phyloP scores from a whole-genome alignment of 2,888 invertebrate genomes.

The Ommatoiulus sabulosus region DNA sequence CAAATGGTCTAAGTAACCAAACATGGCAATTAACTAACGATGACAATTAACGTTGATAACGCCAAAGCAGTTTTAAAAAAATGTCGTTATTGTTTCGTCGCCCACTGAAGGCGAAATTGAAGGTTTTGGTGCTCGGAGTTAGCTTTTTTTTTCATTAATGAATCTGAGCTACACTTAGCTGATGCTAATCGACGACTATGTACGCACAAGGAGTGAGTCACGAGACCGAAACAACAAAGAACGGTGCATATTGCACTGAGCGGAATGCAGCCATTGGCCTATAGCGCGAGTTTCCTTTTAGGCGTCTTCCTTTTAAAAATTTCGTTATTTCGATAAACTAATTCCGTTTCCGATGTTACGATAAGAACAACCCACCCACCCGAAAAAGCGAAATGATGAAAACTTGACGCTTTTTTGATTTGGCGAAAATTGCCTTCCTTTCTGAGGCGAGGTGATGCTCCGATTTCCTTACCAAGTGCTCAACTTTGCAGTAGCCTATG shows the following conservation, averaged over 20 bases:
- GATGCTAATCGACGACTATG: neutral
- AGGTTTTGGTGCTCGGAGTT: neutral
- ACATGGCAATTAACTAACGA: too few relatives aligned
- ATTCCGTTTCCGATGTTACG: constrained; percentile 41
- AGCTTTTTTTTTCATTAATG: neutral
- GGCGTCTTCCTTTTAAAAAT: neutral
- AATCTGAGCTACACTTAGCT: neutral
- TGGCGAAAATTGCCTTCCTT: neutral
- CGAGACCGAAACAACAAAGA: neutral
- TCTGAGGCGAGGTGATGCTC: too few relatives aligned
- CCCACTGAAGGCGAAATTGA: too few relatives aligned
- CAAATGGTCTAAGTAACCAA: neutral
- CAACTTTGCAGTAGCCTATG: too few relatives aligned
- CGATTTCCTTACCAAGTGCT: too few relatives aligned
- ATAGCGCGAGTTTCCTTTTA: constrained; percentile 21
- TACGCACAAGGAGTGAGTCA: neutral
- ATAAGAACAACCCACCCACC: constrained; percentile 9
- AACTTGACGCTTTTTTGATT: neutral
- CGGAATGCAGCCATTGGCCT: neutral
- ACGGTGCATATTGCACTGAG: neutral
- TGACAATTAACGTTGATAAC: neutral
- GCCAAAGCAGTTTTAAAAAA: neutral
- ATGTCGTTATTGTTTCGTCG: too few relatives aligned
- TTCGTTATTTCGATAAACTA: constrained; percentile 19
- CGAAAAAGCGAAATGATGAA: neutral